Evolutionary conservation across 2,797 vertebrate genomes (phyloP).

Genomic region (Enteromius radiatus): DNA sequence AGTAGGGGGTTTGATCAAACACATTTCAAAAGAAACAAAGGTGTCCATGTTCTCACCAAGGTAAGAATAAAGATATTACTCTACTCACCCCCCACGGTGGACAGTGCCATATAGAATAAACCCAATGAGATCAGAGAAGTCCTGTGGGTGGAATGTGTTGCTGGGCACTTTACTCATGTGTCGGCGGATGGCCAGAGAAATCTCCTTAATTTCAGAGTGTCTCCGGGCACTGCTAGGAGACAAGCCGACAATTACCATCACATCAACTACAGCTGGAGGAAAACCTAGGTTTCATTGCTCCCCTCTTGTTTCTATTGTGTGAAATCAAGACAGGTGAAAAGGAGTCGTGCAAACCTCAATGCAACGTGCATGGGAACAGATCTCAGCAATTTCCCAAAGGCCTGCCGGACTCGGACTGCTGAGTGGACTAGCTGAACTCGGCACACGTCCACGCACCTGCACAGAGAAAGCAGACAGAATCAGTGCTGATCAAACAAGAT

Average conservation of each 20-base stretch:
- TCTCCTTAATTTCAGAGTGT: slow-evolving; percentile 91
- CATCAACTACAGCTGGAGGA: slow-evolving; percentile 10
- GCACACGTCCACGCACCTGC: slow-evolving; percentile 94
- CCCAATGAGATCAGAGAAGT: slow-evolving; percentile 98
- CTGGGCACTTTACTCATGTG: slow-evolving; percentile 94
- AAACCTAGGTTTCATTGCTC: background rate
- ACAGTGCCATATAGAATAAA: slow-evolving; percentile 95
- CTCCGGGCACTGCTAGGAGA: slow-evolving; percentile 83
- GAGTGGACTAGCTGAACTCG: slow-evolving; percentile 93
- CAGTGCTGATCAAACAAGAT: slow-evolving; percentile 11
- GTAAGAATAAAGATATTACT: background rate
- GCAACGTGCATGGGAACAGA: slow-evolving; percentile 90
- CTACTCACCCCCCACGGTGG: slow-evolving; percentile 89
- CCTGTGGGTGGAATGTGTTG: slow-evolving; percentile 97
- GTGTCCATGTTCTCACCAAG: background rate
- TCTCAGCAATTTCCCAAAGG: slow-evolving; percentile 92
- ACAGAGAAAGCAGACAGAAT: background rate
- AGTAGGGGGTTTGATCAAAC: background rate
- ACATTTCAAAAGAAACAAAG: background rate
- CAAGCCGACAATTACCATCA: background rate
- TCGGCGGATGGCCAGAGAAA: slow-evolving; percentile 90
- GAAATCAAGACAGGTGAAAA: slow-evolving; percentile 14
- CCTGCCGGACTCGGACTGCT: slow-evolving; percentile 88
- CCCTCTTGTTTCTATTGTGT: background rate
- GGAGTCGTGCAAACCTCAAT: slow-evolving; percentile 80